phyloP scores from a whole-genome alignment of 1,140 invertebrate species.

The Drosophila orosa region DNA sequence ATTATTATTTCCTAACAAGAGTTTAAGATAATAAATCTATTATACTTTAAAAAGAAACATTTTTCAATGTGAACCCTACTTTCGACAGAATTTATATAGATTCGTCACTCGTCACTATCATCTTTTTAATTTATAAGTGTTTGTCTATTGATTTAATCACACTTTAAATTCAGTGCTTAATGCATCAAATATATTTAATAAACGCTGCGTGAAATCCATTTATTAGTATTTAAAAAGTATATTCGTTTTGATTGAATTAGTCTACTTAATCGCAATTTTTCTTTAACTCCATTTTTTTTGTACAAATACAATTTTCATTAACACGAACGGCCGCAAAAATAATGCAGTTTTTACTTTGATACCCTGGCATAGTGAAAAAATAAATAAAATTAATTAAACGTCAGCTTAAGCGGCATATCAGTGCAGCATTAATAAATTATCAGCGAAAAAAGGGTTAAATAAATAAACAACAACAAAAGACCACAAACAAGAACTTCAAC shows the following conservation, averaged over 20 bases:
- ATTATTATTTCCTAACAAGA: not conserved
- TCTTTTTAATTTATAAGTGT: no score
- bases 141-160: not conserved
- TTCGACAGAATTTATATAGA: no score
- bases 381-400: constrained; percentile 79
- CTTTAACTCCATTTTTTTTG: constrained; percentile 16
- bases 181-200: not conserved
- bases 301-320: constrained; percentile 46
- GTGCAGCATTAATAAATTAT: constrained; percentile 74
- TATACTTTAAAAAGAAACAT: not conserved
- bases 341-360: constrained; percentile 45
- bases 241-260: constrained; percentile 46
- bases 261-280: constrained; percentile 48
- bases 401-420: constrained; percentile 76
- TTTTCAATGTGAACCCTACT: not conserved
- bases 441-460: constrained; percentile 56
- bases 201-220: constrained; percentile 7
- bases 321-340: constrained; percentile 51
- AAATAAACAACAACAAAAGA: constrained; percentile 61
- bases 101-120: no score
- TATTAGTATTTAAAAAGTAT: constrained; percentile 12
- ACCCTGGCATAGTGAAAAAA: constrained; percentile 50
- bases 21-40: not conserved
- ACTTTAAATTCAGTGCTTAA: not conserved
- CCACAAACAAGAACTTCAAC: constrained; percentile 42